These are phyloP conservation scores for Nannoperca australis DNA, from an alignment of 2,797 vertebrate genomes.

Conservation along the genomic window DNA sequence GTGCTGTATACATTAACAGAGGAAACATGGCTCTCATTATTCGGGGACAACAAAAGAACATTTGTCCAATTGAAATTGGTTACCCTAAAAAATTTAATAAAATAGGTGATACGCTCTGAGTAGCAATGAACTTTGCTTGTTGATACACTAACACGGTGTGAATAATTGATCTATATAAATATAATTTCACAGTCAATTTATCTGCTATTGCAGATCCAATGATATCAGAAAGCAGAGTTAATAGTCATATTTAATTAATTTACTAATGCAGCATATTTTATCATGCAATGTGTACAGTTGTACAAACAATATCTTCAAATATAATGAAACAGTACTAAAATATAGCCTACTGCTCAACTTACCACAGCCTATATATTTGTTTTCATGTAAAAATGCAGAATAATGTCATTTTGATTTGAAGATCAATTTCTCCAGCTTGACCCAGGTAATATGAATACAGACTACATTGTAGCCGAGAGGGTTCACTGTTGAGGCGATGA, in stretches of 20 bases:
- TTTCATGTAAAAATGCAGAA: background rate
- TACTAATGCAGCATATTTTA: too few species aligned
- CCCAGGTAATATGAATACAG: background rate
- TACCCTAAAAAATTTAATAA: background rate
- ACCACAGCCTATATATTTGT: background rate
- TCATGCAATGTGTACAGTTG: background rate
- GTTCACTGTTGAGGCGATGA: conserved; percentile 21
- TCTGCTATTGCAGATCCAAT: too few species aligned
- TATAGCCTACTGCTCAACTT: background rate
- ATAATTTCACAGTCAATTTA: too few species aligned
- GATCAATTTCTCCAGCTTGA: background rate
- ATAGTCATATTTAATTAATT: too few species aligned
- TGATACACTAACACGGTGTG: background rate
- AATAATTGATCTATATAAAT: too few species aligned
- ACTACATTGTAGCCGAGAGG: background rate
- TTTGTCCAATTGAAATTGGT: background rate
- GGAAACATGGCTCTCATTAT: background rate
- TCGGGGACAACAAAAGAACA: background rate
- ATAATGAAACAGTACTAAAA: background rate
- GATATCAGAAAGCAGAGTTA: too few species aligned
- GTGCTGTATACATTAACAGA: background rate
- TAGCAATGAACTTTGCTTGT: background rate
- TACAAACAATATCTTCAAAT: background rate
- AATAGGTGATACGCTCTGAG: background rate
- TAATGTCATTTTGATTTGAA: background rate